Conservation (phyloP, 2,113 vertebrate species). For the Ciconia stormi region DNA sequence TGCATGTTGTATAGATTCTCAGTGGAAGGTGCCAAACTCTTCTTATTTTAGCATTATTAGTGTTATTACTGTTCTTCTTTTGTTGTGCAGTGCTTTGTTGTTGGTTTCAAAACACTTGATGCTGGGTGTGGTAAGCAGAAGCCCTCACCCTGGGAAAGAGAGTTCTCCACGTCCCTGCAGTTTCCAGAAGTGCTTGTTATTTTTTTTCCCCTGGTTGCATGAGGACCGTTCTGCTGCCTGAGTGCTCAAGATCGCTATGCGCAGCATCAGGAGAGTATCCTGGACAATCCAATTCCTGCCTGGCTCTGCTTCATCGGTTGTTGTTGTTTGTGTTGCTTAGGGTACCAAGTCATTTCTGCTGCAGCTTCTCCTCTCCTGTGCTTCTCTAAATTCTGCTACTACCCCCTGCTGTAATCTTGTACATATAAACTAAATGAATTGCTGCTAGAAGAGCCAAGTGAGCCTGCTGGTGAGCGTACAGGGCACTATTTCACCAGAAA, state of each 20-base stretch:
- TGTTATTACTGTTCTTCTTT: background rate
- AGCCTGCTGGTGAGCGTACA: background rate
- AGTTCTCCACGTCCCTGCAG: background rate
- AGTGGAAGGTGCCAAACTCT: background rate
- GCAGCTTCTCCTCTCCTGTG: background rate
- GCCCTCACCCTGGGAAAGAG: slow-evolving; percentile 39
- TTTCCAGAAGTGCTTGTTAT: slow-evolving; percentile 1
- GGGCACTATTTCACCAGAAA: slow-evolving; percentile 21
- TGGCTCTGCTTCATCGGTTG: slow-evolving; percentile 19
- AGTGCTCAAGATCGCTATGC: background rate
- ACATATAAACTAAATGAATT: background rate
- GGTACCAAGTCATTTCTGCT: slow-evolving; percentile 27
- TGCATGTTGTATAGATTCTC: background rate
- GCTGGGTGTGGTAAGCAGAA: slow-evolving; percentile 61
- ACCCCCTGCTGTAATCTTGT: slow-evolving; percentile 41
- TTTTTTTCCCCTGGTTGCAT: background rate
- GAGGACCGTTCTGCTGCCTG: background rate
- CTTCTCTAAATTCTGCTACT: slow-evolving; percentile 32
- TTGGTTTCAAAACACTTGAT: slow-evolving; percentile 68
- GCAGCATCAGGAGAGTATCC: slow-evolving; percentile 1
- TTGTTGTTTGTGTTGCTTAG: slow-evolving; percentile 70
- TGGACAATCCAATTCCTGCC: slow-evolving; percentile 6
- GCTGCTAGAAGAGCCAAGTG: slow-evolving; percentile 11
- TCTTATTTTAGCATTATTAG: slow-evolving; percentile 32
- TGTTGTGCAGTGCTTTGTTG: slow-evolving; percentile 48